Evolutionary conservation across 2,888 invertebrate genomes (phyloP), one percentile per base, ranked within the genome.

Genomic region (Bugula neritina): DNA sequence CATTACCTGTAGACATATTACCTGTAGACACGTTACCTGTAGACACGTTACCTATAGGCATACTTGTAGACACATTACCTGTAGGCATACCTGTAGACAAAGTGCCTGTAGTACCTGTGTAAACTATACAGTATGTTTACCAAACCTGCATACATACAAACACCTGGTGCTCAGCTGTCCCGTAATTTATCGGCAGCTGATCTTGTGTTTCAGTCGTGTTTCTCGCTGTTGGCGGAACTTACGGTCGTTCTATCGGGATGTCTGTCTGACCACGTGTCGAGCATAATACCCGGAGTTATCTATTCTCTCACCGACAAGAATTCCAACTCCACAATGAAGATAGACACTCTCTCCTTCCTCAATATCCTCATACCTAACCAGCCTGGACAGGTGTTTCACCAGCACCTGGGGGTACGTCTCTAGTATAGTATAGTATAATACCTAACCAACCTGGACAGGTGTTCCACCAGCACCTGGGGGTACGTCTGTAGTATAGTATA

Each of bases 241-340:
- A 90, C 96, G 72, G 88, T 89, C 71, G 94, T 94, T 5, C 86
- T 95, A 75, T 95, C 96, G 1, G 94, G 93, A 73, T 93, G 94
- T 69, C 87, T 97, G 73, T 90, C 91, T 10, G 89, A 90, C 77
- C 92, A 94, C 83, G 90, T 95, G 74, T 90, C 91, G 0, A 88
- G 90, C 27, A 87, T 97, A 74, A 90, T 97, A 75, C 92, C 93
- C 0, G 95, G 94, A 13, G 92, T 96, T 78, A 90, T 91, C 75
- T 93, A 92, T 78, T 92, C 93, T 0, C 87, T 95, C 10, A 89
- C 91, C 0, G 96, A 97, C 80, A 94, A 94, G 81, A 92, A 92
- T 81, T 93, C 94, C 0, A 93, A 93, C 69, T 95, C 95, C 71
- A 97, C 96, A 77, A 97, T 98, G 93, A 85, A 85, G 79, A 98